Base-by-base conservation (phyloP, 2,888 invertebrate species). In the Anticlea derivata region DNA sequence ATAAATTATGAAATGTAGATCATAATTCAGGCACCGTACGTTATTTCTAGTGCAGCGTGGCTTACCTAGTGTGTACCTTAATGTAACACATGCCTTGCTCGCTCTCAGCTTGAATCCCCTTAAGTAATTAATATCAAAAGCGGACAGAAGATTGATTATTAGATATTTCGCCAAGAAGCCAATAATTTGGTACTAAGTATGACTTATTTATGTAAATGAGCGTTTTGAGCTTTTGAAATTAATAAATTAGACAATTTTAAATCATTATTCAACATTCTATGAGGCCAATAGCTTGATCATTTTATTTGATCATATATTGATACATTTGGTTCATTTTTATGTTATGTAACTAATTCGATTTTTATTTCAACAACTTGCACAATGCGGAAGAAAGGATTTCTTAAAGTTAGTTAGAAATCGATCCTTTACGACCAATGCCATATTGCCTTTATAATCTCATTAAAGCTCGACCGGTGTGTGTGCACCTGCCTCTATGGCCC, bases 361-460 rank as follows among this genome's bases (percentile, higher is more conserved):
- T 20, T 10, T 10, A 5, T 27, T 10, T n/a, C n/a, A n/a, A n/a
- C n/a, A n/a, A n/a, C n/a, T n/a, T n/a, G n/a, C n/a, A n/a, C n/a
- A n/a, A n/a, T n/a, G n/a, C n/a, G n/a, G n/a, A n/a, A n/a, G n/a
- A n/a, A n/a, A n/a, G n/a, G n/a, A 17, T 17, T 17, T 17, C 2
- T 17, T 17, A 17, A 2, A 17, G 17, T 17, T 3, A 17, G 17
- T 17, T n/a, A 17, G 17, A 4, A 4, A 17, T 17, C 17, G 17
- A n/a, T n/a, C n/a, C n/a, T 47, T 52, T 47, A 53, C 47, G 34
- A 41, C 41, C 22, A 22, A 76, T 68, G 63, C 78, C 79, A 78
- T 83, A 84, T 78, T 81, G 80, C 80, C 73, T 83, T 83, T 83
- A 84, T 82, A 84, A 80, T 80, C 74, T 73, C 80, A 80, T 85